Evolutionary conservation across 2,888 invertebrate species (phyloP).

Genomic region (Drosophila merina): DNA sequence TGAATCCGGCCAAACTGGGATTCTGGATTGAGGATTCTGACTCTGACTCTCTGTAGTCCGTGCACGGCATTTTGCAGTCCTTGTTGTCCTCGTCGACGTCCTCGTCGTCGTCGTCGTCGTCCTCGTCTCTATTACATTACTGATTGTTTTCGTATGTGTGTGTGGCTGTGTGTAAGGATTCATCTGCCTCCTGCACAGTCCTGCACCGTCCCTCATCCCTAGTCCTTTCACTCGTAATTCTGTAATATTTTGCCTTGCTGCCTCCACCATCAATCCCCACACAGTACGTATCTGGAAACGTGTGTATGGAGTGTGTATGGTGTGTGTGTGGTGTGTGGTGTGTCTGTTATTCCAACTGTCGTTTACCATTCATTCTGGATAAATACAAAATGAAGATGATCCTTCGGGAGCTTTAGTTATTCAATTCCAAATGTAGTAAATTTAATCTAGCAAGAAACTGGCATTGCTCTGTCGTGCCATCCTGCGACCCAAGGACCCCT

Average conservation of each 20-base stretch:
- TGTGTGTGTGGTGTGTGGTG: not conserved
- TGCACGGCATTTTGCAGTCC: slow-evolving; percentile 32
- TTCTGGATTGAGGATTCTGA: not conserved
- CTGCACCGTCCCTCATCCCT: slow-evolving; percentile 11
- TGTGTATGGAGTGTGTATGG: no score
- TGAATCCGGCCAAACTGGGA: slow-evolving; percentile 2
- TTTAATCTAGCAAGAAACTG: slow-evolving; percentile 75
- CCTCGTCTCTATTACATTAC: slow-evolving; percentile 74
- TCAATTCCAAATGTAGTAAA: slow-evolving; percentile 79
- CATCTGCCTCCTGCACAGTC: not conserved
- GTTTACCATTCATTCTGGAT: slow-evolving; percentile 79
- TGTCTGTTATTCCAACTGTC: slow-evolving; percentile 73
- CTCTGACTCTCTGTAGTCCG: slow-evolving; percentile 4
- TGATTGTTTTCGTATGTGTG: slow-evolving; percentile 73
- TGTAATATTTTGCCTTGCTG: slow-evolving; percentile 70
- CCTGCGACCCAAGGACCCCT: no score
- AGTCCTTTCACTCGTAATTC: slow-evolving; percentile 53
- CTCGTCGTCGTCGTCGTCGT: slow-evolving; percentile 42
- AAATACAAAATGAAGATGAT: slow-evolving; percentile 81
- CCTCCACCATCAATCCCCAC: slow-evolving; percentile 65
- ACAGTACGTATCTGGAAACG: slow-evolving; percentile 5
- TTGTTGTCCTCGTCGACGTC: slow-evolving; percentile 35
- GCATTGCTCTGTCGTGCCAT: not conserved
- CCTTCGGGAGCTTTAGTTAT: slow-evolving; percentile 80
- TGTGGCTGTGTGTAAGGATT: slow-evolving; percentile 14